Evolutionary conservation across 2,888 invertebrate genomes (phyloP).

Genomic region (Ophion costatus): DNA sequence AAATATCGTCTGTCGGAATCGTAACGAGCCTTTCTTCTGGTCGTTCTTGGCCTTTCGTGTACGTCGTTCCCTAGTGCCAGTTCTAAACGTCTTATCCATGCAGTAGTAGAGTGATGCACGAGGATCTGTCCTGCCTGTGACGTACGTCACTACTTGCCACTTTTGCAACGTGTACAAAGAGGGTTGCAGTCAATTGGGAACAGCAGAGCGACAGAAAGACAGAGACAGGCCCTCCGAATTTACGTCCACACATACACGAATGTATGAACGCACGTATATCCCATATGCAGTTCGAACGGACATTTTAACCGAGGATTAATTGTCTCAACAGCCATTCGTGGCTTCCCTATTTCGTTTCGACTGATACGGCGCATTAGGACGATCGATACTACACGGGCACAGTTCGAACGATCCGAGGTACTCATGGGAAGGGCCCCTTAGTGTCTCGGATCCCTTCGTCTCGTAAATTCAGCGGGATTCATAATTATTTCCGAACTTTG

Average conservation of each 20-base stretch:
- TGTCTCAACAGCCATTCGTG: conserved; percentile 44
- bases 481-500: conserved; percentile 38
- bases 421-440: background rate
- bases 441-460: background rate
- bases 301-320: conserved; percentile 58
- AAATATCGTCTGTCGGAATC: conserved; percentile 68
- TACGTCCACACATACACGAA: background rate
- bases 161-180: conserved; percentile 68
- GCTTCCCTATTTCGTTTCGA: conserved; percentile 19
- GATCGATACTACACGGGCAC: conserved; percentile 37
- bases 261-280: background rate
- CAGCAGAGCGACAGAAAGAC: conserved; percentile 5
- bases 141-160: conserved; percentile 77
- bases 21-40: conserved; percentile 73
- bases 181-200: conserved; percentile 23
- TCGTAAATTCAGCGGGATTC: conserved; percentile 30
- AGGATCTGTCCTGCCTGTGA: conserved; percentile 73
- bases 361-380: conserved; percentile 19
- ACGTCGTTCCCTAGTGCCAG: conserved; percentile 71
- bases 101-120: conserved; percentile 73
- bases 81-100: conserved; percentile 56
- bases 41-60: conserved; percentile 67
- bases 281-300: conserved; percentile 40
- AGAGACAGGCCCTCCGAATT: conserved; percentile 10
- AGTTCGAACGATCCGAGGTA: conserved; percentile 14